Conservation (phyloP, 2,113 vertebrate species). For the Caranx melampygus region DNA sequence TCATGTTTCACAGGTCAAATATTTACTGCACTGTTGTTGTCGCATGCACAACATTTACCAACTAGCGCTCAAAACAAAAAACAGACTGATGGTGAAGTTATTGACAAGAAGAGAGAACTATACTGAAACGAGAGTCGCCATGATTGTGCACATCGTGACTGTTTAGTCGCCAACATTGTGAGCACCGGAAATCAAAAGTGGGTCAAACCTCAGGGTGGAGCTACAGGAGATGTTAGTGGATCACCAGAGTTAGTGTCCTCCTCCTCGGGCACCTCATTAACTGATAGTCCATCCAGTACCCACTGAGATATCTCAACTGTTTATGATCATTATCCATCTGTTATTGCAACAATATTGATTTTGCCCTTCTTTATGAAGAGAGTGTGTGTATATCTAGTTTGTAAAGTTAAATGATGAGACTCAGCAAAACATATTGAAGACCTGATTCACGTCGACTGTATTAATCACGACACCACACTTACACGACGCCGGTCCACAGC, state of each 20-base stretch:
- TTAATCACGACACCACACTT: constrained; percentile 8
- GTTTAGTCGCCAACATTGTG: too few species aligned
- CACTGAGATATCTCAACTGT: too few species aligned
- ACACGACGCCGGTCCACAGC: not conserved
- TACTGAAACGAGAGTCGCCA: too few species aligned
- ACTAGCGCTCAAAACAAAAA: too few species aligned
- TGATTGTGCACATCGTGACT: too few species aligned
- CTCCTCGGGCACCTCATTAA: not conserved
- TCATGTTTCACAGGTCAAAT: too few species aligned
- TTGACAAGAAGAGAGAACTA: too few species aligned
- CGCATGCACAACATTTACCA: too few species aligned
- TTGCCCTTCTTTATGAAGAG: not conserved
- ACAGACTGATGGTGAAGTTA: too few species aligned
- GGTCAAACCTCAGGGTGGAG: not conserved
- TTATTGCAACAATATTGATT: not conserved
- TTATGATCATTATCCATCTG: not conserved
- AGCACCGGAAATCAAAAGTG: too few species aligned
- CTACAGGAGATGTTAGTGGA: not conserved
- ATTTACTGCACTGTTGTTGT: too few species aligned
- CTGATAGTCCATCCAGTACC: too few species aligned
- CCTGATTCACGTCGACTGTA: not conserved
- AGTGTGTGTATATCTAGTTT: not conserved
- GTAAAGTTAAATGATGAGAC: not conserved
- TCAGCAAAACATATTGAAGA: constrained; percentile 27
- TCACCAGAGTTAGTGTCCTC: not conserved